These are phyloP conservation scores for Cochlearius cochlearius DNA, from an alignment of 2,113 vertebrate genomes.

Conservation along the genomic window DNA sequence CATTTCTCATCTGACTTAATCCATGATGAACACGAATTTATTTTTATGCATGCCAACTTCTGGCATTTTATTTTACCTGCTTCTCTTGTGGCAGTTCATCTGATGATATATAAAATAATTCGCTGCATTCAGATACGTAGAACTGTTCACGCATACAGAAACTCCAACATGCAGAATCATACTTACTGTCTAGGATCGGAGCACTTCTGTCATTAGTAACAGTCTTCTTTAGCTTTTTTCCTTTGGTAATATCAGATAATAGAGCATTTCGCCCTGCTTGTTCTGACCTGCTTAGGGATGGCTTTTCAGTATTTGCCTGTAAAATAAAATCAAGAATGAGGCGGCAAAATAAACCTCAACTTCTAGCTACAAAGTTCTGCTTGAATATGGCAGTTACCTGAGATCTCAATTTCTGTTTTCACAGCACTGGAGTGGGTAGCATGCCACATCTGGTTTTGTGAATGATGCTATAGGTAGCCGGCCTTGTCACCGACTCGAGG, in stretches of 20 bases:
- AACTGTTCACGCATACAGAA: neutral
- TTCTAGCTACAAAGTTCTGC: neutral
- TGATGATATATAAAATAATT: neutral
- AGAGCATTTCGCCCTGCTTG: slow-evolving; percentile 87
- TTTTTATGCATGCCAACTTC: neutral
- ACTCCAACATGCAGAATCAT: neutral
- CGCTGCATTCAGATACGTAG: neutral
- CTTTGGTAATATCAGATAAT: slow-evolving; percentile 89
- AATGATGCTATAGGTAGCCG: neutral
- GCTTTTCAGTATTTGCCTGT: slow-evolving; percentile 92
- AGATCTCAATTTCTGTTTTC: neutral
- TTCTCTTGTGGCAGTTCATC: neutral
- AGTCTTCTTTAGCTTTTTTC: slow-evolving; percentile 88
- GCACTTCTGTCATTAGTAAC: slow-evolving; percentile 94
- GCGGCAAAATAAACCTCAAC: neutral
- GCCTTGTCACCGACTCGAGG: neutral
- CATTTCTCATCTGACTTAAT: neutral
- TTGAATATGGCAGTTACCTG: neutral
- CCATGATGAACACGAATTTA: neutral
- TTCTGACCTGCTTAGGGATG: slow-evolving; percentile 78
- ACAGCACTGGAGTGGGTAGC: neutral
- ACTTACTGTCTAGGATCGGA: slow-evolving; percentile 90
- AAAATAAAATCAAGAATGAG: slow-evolving; percentile 42
- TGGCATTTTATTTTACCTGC: neutral
- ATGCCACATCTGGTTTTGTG: neutral